These are phyloP conservation scores for Reticulitermes speratus DNA, from an alignment of 1,140 invertebrate genomes.

Conservation along the genomic window DNA sequence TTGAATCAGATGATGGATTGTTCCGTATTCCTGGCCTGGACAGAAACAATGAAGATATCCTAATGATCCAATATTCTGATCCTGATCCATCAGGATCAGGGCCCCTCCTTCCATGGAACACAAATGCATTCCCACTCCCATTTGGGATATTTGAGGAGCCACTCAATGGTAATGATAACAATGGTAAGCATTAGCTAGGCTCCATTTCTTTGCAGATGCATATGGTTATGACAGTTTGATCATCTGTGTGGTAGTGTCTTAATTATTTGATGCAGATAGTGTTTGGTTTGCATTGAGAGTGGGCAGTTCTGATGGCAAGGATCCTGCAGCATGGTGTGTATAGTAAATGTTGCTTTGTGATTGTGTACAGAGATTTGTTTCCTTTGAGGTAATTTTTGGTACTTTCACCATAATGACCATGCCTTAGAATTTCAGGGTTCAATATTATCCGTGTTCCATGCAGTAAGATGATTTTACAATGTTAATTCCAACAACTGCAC, in stretches of 20 bases:
- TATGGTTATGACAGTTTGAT: not conserved
- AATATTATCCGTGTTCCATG: no score
- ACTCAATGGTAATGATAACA: conserved; percentile 51
- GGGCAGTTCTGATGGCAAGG: not conserved
- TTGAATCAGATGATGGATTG: conserved; percentile 51
- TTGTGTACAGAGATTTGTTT: no score
- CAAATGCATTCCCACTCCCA: conserved; percentile 56
- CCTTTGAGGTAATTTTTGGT: no score
- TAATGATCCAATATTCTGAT: conserved; percentile 62
- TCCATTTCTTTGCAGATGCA: not conserved
- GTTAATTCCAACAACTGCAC: no score
- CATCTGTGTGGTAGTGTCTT: conserved; percentile 8
- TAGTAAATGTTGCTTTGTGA: no score
- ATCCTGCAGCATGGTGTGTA: not conserved
- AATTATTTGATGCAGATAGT: not conserved
- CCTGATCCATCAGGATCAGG: conserved; percentile 49
- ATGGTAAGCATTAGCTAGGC: conserved; percentile 35
- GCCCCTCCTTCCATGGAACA: conserved; percentile 54
- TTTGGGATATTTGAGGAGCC: conserved; percentile 58
- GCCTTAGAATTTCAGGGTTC: no score
- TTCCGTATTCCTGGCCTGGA: conserved; percentile 55
- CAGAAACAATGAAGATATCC: conserved; percentile 58
- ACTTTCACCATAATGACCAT: no score
- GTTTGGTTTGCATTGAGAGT: no score
- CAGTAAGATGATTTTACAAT: no score